These are phyloP conservation scores for Collichthys lucidus DNA, from an alignment of 2,113 vertebrate species.

Conservation along the genomic window DNA sequence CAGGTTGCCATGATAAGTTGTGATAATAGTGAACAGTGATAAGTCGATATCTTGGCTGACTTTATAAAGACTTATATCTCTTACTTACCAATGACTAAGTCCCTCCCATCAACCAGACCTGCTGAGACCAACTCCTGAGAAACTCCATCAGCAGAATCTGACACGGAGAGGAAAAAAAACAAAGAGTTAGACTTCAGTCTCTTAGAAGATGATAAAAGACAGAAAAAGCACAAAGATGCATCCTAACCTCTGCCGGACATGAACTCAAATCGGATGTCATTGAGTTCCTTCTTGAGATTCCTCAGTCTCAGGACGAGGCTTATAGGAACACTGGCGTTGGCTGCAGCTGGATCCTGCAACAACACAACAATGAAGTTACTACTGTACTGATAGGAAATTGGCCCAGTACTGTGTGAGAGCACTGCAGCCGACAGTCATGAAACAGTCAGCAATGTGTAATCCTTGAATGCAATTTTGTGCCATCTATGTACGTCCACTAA, in stretches of 20 bases:
- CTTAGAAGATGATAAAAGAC: neutral
- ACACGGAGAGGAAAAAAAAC: neutral
- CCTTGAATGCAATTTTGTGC: too few relatives aligned
- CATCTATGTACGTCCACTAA: too few relatives aligned
- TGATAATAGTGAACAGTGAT: too few relatives aligned
- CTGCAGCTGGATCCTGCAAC: slow-evolving; percentile 81
- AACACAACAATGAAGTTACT: neutral
- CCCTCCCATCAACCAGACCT: slow-evolving; percentile 96
- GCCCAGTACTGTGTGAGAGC: too few relatives aligned
- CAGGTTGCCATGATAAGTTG: too few relatives aligned
- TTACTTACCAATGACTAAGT: slow-evolving; percentile 94
- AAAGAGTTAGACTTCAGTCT: neutral
- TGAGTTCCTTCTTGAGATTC: slow-evolving; percentile 98
- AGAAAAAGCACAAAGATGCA: accelerated
- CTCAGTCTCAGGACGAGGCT: slow-evolving; percentile 95
- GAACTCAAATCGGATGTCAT: slow-evolving; percentile 99
- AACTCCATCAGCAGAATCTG: slow-evolving; percentile 98
- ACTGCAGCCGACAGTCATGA: too few relatives aligned
- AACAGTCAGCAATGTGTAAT: too few relatives aligned
- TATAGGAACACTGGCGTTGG: slow-evolving; percentile 87
- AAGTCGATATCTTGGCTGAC: too few relatives aligned
- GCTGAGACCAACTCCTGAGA: slow-evolving; percentile 99
- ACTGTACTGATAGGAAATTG: neutral
- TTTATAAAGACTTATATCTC: neutral
- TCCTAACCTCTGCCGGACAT: slow-evolving; percentile 97